Evolutionary conservation across 2,888 invertebrate species (phyloP).

Genomic region (Acleris literana): DNA sequence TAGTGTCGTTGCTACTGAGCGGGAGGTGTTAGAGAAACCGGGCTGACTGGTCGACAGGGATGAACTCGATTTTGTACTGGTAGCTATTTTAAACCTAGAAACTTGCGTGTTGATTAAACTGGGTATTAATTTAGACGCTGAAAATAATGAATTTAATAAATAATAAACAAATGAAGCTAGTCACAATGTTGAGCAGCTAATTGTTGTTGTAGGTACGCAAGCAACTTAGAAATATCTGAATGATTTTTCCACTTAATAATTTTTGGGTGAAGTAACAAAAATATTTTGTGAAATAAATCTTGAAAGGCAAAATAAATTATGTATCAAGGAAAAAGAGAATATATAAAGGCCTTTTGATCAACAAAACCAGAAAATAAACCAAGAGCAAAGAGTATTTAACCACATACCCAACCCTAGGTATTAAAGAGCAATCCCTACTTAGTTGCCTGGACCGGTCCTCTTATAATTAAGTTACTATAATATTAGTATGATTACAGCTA

Average conservation of each 20-base stretch:
- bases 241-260: no score
- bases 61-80: not conserved
- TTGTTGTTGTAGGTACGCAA: no score
- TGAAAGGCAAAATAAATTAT: no score
- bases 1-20: constrained; percentile 69
- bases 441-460: constrained; percentile 8
- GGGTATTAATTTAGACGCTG: no score
- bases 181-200: no score
- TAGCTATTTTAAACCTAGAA: constrained; percentile 1
- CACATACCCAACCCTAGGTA: not conserved
- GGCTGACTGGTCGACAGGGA: constrained; percentile 13
- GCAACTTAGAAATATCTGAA: no score
- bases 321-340: no score
- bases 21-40: constrained; percentile 38
- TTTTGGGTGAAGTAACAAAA: no score
- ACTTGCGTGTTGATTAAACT: not conserved
- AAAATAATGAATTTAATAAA: no score
- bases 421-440: constrained; percentile 7
- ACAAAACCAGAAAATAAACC: not conserved
- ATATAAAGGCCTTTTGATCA: no score
- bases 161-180: no score
- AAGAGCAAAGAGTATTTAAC: not conserved
- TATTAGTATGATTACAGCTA: constrained; percentile 13
- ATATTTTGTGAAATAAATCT: no score
- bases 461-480: constrained; percentile 15